Evolutionary conservation across 2,113 vertebrate species (phyloP).

Genomic region (Prochilodus magdalenae): DNA sequence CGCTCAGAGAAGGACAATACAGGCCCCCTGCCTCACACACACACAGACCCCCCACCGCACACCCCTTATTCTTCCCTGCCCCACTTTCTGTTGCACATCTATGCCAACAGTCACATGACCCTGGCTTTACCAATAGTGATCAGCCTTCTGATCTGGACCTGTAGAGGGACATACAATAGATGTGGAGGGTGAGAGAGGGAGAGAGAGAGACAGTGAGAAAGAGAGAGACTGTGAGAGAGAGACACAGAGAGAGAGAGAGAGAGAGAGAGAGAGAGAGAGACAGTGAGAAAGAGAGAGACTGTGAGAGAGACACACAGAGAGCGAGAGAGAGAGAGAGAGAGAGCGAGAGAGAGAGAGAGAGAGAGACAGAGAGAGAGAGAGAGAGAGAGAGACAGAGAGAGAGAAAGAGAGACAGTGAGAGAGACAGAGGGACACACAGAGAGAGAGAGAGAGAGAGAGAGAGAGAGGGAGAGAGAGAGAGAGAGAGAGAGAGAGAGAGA

Average conservation of each 20-base stretch:
- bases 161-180: neutral
- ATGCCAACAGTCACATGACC: constrained; percentile 60
- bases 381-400: constrained; percentile 8
- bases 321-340: neutral
- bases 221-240: no score
- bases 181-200: neutral
- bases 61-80: constrained; percentile 62
- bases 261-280: constrained; percentile 9
- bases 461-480: neutral
- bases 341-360: neutral
- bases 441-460: neutral
- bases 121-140: constrained; percentile 52
- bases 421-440: neutral
- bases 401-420: no score
- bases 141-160: constrained; percentile 8
- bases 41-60: constrained; percentile 23
- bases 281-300: no score
- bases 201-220: neutral
- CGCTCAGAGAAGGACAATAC: constrained; percentile 52
- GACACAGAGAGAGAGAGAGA: constrained; percentile 30
- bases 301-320: neutral
- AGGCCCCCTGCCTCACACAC: constrained; percentile 32
- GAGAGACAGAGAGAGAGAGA: constrained; percentile 24
- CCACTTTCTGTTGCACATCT: constrained; percentile 56
- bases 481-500: neutral